Evolutionary conservation across 2,113 vertebrate species (phyloP), one percentile per base, ranked within the genome.

Genomic region (Genyomyrus donnyi): DNA sequence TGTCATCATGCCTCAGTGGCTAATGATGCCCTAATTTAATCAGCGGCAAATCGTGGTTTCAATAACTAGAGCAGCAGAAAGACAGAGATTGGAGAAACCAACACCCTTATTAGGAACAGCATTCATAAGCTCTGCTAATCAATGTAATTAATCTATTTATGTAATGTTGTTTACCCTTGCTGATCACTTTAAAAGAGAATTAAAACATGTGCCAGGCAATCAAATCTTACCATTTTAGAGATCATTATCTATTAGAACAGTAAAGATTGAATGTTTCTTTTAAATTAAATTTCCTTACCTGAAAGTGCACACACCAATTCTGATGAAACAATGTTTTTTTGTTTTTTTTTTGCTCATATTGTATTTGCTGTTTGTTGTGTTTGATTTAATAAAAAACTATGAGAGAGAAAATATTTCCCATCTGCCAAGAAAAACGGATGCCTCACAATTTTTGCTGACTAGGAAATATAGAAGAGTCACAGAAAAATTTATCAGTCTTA

Each of bases 51-150:
- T 95, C 94, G 95, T 91, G 90, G 95, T 96, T 95, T 94, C 93
- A 93, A 95, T 95, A 95, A 96, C 95, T 95, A 95, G 92, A 94
- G 92, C 93, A 92, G 93, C 93, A 89, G 92, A 92, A 91, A 94
- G 94, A 94, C 93, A 90, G 90, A 91, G 85, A 46, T 15, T 15
- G 89, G 90, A 92, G 92, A 93, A 94, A 92, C 39, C 94, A 45
- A 92, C 95, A 95, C 94, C 93, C 93, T 91, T 91, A 91, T 83
- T 89, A 94, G 93, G 93, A 91, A 58, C 11, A 27, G 89, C 87
- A 31, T 90, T 90, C 90, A 87, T 66, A 89, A 91, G 95, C 62
- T 45, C 45, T 89, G 35, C 88, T 27, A 50, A 77, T 96, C 94
- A 92, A 95, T 95, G 89, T 92, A 94, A 95, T 93, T 91, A 94